Evolutionary conservation across 2,888 invertebrate genomes (phyloP).

Genomic region (Acanthosepion lycidas): DNA sequence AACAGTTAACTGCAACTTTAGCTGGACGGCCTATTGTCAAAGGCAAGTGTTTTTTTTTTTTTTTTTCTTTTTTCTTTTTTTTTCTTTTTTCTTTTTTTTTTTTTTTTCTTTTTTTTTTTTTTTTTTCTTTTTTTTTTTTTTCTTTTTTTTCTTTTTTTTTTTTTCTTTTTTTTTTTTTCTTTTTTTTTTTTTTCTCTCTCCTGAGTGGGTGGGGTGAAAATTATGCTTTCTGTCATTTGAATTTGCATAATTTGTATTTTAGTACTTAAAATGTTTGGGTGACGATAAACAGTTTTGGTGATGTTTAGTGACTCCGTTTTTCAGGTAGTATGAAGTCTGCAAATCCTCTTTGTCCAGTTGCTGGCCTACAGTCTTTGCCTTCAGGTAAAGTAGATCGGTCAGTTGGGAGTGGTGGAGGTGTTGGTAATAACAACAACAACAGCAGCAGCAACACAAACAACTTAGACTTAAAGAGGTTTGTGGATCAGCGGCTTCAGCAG

Average conservation of each 20-base stretch:
- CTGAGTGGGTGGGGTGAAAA: too few relatives aligned
- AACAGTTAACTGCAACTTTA: not conserved
- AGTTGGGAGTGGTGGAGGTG: not conserved
- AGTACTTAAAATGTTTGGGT: too few relatives aligned
- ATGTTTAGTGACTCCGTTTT: not conserved
- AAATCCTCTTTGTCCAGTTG: not conserved
- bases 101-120: not conserved
- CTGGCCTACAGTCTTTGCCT: not conserved
- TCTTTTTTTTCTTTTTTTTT: too few relatives aligned
- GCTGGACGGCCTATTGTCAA: constrained; percentile 68
- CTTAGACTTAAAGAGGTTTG: constrained; percentile 16
- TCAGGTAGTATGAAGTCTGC: not conserved
- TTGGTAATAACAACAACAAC: not conserved
- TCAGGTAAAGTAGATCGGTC: not conserved
- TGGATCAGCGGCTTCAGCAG: constrained; percentile 52
- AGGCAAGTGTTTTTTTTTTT: constrained; percentile 57
- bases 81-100: not conserved
- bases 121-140: not conserved
- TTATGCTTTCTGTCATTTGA: too few relatives aligned
- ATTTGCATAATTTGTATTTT: too few relatives aligned
- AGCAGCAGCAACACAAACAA: constrained; percentile 55
- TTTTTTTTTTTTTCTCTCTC: too few relatives aligned
- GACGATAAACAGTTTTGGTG: too few relatives aligned
- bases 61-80: not conserved
- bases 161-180: not conserved